Evolutionary conservation across 2,888 invertebrate genomes (phyloP).

Genomic region (Gastracanthus pulcherrimus): DNA sequence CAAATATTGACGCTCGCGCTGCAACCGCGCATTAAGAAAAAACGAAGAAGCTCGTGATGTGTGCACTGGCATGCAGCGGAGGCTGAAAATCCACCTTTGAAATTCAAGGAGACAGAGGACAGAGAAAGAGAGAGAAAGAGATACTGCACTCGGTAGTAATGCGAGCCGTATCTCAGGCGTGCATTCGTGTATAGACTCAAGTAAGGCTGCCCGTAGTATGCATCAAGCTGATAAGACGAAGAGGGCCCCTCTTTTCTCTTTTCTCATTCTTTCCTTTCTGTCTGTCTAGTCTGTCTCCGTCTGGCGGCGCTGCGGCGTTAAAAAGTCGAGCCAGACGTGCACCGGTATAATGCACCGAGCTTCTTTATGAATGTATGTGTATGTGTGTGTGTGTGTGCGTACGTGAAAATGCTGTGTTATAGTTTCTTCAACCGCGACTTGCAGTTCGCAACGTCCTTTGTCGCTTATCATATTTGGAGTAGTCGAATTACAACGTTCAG

Average conservation of each 20-base stretch:
- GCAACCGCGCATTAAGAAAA: background rate
- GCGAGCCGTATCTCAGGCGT: slow-evolving; percentile 29
- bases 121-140: slow-evolving; percentile 13
- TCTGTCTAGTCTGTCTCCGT: background rate
- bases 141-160: background rate
- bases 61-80: too few species aligned
- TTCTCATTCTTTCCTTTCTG: slow-evolving; percentile 17
- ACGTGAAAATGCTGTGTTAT: background rate
- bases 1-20: slow-evolving; percentile 45
- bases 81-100: slow-evolving; percentile 22
- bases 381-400: background rate
- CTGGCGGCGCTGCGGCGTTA: background rate
- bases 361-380: too few species aligned
- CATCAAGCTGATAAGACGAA: slow-evolving; percentile 38
- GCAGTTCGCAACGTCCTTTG: slow-evolving; percentile 17
- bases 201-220: background rate
- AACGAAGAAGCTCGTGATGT: background rate
- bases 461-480: background rate
- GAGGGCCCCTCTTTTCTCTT: too few species aligned
- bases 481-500: background rate
- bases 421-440: background rate
- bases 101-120: slow-evolving; percentile 13
- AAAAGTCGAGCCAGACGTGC: slow-evolving; percentile 10
- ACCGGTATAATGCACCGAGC: too few species aligned
- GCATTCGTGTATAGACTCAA: too few species aligned